These are phyloP conservation scores for Cosmia trapezina DNA, from an alignment of 2,888 invertebrate genomes.

Conservation along the genomic window DNA sequence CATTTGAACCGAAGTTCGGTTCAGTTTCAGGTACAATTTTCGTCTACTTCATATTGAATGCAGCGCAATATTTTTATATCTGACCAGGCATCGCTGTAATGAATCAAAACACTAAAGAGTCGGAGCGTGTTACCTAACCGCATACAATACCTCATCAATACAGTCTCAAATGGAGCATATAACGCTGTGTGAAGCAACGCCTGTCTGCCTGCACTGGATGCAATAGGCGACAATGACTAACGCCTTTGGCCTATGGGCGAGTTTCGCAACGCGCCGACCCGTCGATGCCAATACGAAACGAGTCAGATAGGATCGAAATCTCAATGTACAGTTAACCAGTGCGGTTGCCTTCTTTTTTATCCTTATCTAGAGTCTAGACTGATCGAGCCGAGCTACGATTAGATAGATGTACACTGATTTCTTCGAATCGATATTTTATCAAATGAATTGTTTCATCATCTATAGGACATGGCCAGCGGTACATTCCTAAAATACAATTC, in stretches of 20 bases:
- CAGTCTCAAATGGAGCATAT: conserved; percentile 63
- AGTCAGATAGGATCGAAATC: conserved; percentile 84
- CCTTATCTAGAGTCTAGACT: conserved; percentile 73
- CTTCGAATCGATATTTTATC: conserved; percentile 55
- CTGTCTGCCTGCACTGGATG: conserved; percentile 72
- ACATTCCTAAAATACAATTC: conserved; percentile 1
- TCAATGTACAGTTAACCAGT: conserved; percentile 75
- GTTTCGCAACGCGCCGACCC: conserved; percentile 81
- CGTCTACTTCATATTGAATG: conserved; percentile 9
- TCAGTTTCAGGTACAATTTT: too few relatives aligned
- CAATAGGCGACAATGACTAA: conserved; percentile 87
- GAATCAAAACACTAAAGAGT: conserved; percentile 41
- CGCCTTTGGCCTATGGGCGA: conserved; percentile 77
- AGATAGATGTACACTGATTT: conserved; percentile 66
- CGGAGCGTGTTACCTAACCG: conserved; percentile 47
- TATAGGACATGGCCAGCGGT: background rate
- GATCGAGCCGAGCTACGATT: conserved; percentile 57
- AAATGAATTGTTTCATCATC: conserved; percentile 40
- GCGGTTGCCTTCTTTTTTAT: conserved; percentile 78
- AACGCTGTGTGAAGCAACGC: conserved; percentile 66
- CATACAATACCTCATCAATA: conserved; percentile 59
- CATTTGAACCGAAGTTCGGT: too few relatives aligned
- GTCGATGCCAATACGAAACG: conserved; percentile 82
- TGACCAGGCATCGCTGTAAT: conserved; percentile 22
- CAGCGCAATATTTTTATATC: conserved; percentile 45